Conservation (phyloP, 2,113 vertebrate genomes). For the Chaenocephalus aceratus region DNA sequence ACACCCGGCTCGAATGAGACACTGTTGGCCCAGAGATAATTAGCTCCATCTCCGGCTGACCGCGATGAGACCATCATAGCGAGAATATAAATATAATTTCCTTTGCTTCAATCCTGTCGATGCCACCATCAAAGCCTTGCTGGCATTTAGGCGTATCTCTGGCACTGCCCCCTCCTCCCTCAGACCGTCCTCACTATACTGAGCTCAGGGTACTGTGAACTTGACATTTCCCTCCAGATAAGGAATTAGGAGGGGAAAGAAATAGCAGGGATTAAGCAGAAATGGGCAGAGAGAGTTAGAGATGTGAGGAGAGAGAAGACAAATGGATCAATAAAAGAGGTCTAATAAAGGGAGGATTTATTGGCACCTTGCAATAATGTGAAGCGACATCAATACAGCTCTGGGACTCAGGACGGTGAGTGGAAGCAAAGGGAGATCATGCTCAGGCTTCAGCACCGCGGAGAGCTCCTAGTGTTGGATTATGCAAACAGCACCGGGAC, state of each 20-base stretch:
- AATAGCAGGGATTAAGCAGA: conserved; percentile 52
- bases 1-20: neutral
- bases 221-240: conserved; percentile 70
- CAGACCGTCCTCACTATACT: conserved; percentile 15
- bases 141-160: conserved; percentile 72
- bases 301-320: conserved; percentile 38
- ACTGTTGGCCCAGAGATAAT: conserved; percentile 26
- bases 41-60: conserved; percentile 5
- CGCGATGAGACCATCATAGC: neutral
- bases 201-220: conserved; percentile 12
- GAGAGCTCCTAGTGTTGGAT: conserved; percentile 60
- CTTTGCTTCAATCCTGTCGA: conserved; percentile 42
- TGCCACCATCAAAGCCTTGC: conserved; percentile 44
- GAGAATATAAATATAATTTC: conserved; percentile 58
- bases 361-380: conserved; percentile 71
- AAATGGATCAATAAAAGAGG: conserved; percentile 69
- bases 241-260: conserved; percentile 26
- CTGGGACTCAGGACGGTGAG: conserved; percentile 43
- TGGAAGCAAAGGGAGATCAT: neutral
- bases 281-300: conserved; percentile 56
- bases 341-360: conserved; percentile 79
- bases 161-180: neutral
- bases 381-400: conserved; percentile 67
- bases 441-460: conserved; percentile 69
- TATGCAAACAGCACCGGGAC: conserved; percentile 50